Base-by-base conservation (phyloP, 2,113 vertebrate genomes). In the Solea solea region DNA sequence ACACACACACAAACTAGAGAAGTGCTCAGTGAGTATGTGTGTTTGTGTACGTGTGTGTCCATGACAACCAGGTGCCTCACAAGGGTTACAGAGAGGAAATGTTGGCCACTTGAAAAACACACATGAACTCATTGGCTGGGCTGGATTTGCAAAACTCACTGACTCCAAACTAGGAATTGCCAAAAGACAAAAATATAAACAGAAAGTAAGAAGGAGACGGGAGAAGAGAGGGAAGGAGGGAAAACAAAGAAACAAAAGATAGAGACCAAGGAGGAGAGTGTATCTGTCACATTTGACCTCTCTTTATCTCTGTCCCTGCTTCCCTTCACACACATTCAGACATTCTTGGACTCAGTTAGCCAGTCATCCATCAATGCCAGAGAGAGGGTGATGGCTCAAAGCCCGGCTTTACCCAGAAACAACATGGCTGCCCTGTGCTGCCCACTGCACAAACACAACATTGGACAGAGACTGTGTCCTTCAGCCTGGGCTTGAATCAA, bases 61-160 rank as follows among this genome's bases (percentile, higher is more conserved):
- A 72, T 85, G 89, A 65, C 81, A 69, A 89, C 83, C 83, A 84
- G 82, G 80, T 90, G 75, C 82, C 83, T 82, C 62, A 46, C 50
- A 53, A 14, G 44, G 82, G 60, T 78, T 66, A 80, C 3, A 57
- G 10, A 66, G 55, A 83, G 63, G 60, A 83, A 84, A 78, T 65
- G 60, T 70, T 66, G 72, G 64, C 58, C 58, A 58, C 57, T 85
- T 72, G 64, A 69, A 82, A 80, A 82, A 70, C 77, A 77, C 57
- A 80, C 78, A 78, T 82, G 80, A 86, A 87, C 84, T 67, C 68
- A 70, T 12, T 83, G 79, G 75, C 82, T 46, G 62, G 40, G 71
- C 69, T 74, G 74, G 54, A 49, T 74, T 41, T 55, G 64, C 60
- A 79, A 66, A 44, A 50, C 58, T 58, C 54, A 1, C 52, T 28